Evolutionary conservation across 2,888 invertebrate species (phyloP).

Genomic region (Prenolepis imparis): DNA sequence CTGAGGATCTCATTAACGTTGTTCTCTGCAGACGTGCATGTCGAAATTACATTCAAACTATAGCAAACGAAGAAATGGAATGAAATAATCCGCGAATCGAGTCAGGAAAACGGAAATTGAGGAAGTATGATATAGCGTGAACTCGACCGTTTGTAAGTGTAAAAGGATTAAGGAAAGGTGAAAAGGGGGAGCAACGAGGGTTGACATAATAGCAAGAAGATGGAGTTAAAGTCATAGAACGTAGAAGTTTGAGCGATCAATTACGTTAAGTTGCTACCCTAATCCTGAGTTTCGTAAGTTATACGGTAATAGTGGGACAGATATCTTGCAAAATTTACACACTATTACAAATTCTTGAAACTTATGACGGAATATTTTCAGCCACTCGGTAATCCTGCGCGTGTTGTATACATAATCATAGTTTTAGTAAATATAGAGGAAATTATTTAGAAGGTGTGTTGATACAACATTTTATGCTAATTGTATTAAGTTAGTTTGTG

Average conservation of each 20-base stretch:
- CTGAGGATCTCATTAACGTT: slow-evolving; percentile 62
- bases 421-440: not conserved
- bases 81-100: slow-evolving; percentile 53
- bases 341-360: slow-evolving; percentile 30
- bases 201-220: slow-evolving; percentile 35
- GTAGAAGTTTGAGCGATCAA: slow-evolving; percentile 53
- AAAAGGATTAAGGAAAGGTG: slow-evolving; percentile 39
- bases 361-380: slow-evolving; percentile 22
- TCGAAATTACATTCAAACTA: slow-evolving; percentile 68
- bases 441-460: not conserved
- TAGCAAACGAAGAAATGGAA: slow-evolving; percentile 58
- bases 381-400: not conserved
- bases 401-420: slow-evolving; percentile 1
- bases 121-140: slow-evolving; percentile 21
- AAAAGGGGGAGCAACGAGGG: slow-evolving; percentile 17
- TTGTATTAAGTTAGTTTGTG: not conserved
- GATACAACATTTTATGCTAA: slow-evolving; percentile 1
- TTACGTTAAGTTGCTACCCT: slow-evolving; percentile 50
- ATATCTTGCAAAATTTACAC: slow-evolving; percentile 31
- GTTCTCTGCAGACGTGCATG: slow-evolving; percentile 70
- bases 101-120: slow-evolving; percentile 27
- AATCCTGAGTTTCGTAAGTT: slow-evolving; percentile 43
- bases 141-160: slow-evolving; percentile 29
- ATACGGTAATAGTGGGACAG: slow-evolving; percentile 23
- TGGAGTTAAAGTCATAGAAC: slow-evolving; percentile 22